phyloP scores from a whole-genome alignment of 2,113 vertebrate species.

The Cochlearius cochlearius region DNA sequence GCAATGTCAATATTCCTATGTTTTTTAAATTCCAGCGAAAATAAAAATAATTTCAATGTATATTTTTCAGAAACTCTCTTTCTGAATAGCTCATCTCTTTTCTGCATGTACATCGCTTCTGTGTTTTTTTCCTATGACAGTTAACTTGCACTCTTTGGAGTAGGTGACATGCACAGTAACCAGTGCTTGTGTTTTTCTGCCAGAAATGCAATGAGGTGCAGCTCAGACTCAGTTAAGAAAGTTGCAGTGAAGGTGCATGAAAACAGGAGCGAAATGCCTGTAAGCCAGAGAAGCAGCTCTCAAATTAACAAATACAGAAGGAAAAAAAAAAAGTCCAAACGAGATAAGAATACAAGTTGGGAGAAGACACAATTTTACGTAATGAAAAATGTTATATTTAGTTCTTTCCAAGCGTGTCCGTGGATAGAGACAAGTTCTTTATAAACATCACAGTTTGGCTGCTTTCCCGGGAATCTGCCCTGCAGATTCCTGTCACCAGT shows the following conservation, averaged over 20 bases:
- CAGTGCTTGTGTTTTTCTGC: background rate
- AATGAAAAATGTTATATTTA: background rate
- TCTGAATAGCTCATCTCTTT: slow-evolving; percentile 48
- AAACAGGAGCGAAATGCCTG: background rate
- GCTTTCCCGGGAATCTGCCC: background rate
- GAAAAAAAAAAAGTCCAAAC: background rate
- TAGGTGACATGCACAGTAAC: background rate
- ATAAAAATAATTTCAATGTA: slow-evolving; percentile 71
- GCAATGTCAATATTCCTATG: slow-evolving; percentile 68
- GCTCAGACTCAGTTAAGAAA: background rate
- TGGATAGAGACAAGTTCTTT: background rate
- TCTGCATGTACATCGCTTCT: background rate
- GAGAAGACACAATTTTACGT: background rate
- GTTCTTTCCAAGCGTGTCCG: background rate
- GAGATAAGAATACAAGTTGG: background rate
- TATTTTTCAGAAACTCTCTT: slow-evolving; percentile 67
- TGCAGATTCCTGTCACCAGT: background rate
- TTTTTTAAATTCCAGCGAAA: slow-evolving; percentile 73
- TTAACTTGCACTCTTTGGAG: background rate
- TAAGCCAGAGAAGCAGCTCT: background rate
- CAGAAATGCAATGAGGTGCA: background rate
- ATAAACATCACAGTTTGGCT: background rate
- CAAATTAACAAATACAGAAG: background rate
- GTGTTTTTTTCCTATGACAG: background rate
- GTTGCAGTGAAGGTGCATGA: background rate